Conservation (phyloP, 2,888 invertebrate species). For the Asteroscopus sphinx region DNA sequence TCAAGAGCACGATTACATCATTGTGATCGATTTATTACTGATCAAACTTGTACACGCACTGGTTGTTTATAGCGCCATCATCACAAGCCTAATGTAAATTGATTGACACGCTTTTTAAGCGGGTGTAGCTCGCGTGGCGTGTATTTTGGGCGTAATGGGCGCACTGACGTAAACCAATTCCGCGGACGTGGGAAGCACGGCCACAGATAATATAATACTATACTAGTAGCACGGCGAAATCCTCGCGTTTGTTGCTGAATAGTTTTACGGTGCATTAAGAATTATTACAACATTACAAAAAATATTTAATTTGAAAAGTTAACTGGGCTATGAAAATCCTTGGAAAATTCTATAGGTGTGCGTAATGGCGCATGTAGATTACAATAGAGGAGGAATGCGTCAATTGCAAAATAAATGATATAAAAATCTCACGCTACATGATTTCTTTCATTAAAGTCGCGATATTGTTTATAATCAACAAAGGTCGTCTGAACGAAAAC, state of each 20-base stretch:
- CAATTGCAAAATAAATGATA: slow-evolving; percentile 81
- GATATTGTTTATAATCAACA: slow-evolving; percentile 88
- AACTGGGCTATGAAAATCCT: slow-evolving; percentile 55
- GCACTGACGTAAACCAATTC: slow-evolving; percentile 85
- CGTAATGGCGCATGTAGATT: slow-evolving; percentile 39
- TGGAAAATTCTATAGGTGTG: slow-evolving; percentile 42
- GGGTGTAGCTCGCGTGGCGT: slow-evolving; percentile 74
- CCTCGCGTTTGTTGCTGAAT: slow-evolving; percentile 71
- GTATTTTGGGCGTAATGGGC: slow-evolving; percentile 83
- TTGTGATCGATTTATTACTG: slow-evolving; percentile 48
- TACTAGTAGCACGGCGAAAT: too few species aligned
- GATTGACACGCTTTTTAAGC: slow-evolving; percentile 85
- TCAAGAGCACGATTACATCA: slow-evolving; percentile 44
- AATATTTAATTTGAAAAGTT: slow-evolving; percentile 39
- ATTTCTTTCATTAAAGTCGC: slow-evolving; percentile 86
- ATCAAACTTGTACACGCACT: slow-evolving; percentile 57
- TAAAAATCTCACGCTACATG: slow-evolving; percentile 85
- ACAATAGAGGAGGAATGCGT: slow-evolving; percentile 72
- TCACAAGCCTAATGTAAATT: slow-evolving; percentile 76
- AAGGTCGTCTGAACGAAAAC: slow-evolving; percentile 89
- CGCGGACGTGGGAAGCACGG: slow-evolving; percentile 78
- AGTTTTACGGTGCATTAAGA: slow-evolving; percentile 71
- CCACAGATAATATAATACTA: too few species aligned
- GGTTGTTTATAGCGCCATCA: slow-evolving; percentile 67
- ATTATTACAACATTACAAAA: slow-evolving; percentile 60